These are phyloP conservation scores for Oscheius sp. DNA, from an alignment of 2,888 invertebrate genomes.

Conservation along the genomic window DNA sequence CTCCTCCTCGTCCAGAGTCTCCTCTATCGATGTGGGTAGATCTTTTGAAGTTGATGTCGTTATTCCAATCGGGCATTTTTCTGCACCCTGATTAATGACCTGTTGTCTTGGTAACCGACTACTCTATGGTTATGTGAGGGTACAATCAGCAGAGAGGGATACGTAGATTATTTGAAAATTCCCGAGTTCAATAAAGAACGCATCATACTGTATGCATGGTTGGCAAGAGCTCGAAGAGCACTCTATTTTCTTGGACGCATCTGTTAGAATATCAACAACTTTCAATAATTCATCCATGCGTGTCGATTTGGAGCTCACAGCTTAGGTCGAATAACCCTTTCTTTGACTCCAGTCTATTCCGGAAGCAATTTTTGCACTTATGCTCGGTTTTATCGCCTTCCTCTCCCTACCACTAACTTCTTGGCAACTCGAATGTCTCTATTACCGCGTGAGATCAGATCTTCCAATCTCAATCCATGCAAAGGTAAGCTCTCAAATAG, in stretches of 20 bases:
- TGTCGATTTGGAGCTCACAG: constrained; percentile 4
- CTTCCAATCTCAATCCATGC: constrained; percentile 7
- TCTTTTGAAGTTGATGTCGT: too few relatives aligned
- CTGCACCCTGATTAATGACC: too few relatives aligned
- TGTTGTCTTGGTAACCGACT: too few relatives aligned
- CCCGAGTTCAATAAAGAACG: too few relatives aligned
- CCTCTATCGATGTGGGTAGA: too few relatives aligned
- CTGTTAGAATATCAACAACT: constrained; percentile 9
- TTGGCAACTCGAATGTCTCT: constrained; percentile 22
- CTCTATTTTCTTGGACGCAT: constrained; percentile 12
- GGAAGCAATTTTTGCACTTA: constrained; percentile 8
- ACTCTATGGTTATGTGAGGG: too few relatives aligned
- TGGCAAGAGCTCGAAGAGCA: too few relatives aligned
- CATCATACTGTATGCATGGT: too few relatives aligned
- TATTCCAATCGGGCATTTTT: too few relatives aligned
- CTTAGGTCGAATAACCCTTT: constrained; percentile 10
- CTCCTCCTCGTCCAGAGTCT: too few relatives aligned
- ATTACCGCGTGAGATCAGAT: constrained; percentile 28
- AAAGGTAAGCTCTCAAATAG: constrained; percentile 11
- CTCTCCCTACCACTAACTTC: background rate
- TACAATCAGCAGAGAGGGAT: too few relatives aligned
- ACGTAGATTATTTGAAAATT: too few relatives aligned
- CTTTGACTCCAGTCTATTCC: background rate
- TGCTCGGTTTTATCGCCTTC: background rate
- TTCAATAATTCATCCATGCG: constrained; percentile 36